Base-by-base conservation (phyloP, 2,797 vertebrate species). In the Alauda arvensis region DNA sequence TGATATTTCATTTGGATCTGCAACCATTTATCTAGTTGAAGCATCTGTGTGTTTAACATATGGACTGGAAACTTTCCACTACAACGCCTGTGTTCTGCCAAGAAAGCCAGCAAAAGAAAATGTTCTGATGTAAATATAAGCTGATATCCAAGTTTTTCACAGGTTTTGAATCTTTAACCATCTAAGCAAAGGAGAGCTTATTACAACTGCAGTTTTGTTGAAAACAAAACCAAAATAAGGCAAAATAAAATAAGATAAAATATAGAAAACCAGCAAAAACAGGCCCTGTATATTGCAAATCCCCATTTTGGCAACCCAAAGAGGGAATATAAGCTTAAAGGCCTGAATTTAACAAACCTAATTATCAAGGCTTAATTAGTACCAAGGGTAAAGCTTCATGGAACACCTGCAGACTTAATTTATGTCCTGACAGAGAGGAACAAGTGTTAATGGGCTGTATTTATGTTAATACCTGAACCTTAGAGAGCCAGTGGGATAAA, bases 291-390 rank as follows among this genome's bases (percentile, higher is more conserved):
- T 77, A 90, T 69, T 91, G 90, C 87, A 95, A 91, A 95, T 94
- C 92, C 96, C 94, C 24, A 83, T 96, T 97, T 97, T 96, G 95
- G 96, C 93, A 96, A 94, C 94, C 96, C 96, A 89, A 94, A 96
- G 97, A 96, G 97, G 97, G 97, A 97, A 97, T 97, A 97, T 95
- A 95, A 97, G 97, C 97, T 98, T 97, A 97, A 98, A 98, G 97
- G 97, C 96, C 97, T 97, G 98, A 99, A 99, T 99, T 99, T 99
- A 99, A 99, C 99, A 98, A 99, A 99, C 98, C 98, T 99, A 99
- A 99, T 99, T 99, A 99, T 99, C 98, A 98, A 98, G 98, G 97
- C 98, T 99, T 99, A 99, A 99, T 99, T 99, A 99, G 98, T 99
- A 99, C 97, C 99, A 98, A 98, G 98, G 98, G 99, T 99, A 99